Conservation (phyloP, 2,113 vertebrate species). For the Eulemur rufifrons region DNA sequence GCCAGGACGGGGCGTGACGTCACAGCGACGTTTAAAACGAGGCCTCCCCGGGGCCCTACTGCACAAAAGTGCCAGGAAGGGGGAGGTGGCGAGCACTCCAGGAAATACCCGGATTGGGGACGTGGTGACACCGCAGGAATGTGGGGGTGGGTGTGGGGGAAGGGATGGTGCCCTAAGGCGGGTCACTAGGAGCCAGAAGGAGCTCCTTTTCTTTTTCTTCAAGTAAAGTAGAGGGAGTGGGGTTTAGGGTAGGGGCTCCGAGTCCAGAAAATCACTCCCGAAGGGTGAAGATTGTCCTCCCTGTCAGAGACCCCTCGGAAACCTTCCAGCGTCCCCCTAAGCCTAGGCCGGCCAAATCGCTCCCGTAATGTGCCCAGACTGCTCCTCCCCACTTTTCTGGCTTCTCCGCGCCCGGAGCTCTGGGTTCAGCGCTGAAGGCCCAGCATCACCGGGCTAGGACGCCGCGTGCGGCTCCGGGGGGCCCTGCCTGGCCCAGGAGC, state of each 20-base stretch:
- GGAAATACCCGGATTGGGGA: conserved; percentile 36
- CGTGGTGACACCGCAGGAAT: background rate
- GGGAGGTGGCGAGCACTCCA: background rate
- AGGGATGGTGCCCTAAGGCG: background rate
- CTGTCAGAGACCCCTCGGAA: background rate
- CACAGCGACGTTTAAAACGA: background rate
- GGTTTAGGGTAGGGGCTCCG: fast-evolving
- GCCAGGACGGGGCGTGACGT: conserved; percentile 17
- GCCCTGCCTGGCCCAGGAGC: background rate
- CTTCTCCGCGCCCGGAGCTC: background rate
- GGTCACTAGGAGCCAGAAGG: background rate
- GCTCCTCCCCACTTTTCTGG: background rate
- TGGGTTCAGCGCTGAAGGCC: background rate
- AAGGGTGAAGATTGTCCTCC: background rate
- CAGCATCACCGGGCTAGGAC: background rate
- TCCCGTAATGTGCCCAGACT: too few relatives aligned
- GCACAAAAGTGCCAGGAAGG: background rate
- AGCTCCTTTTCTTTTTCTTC: background rate
- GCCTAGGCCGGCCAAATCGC: background rate
- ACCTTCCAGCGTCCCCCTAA: background rate
- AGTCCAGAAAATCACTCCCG: background rate
- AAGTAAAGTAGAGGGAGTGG: background rate
- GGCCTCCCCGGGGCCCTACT: background rate
- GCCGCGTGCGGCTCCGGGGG: fast-evolving
- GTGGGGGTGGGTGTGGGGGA: background rate